Evolutionary conservation across 2,888 invertebrate genomes (phyloP).

Genomic region (Lochmaea capreae): DNA sequence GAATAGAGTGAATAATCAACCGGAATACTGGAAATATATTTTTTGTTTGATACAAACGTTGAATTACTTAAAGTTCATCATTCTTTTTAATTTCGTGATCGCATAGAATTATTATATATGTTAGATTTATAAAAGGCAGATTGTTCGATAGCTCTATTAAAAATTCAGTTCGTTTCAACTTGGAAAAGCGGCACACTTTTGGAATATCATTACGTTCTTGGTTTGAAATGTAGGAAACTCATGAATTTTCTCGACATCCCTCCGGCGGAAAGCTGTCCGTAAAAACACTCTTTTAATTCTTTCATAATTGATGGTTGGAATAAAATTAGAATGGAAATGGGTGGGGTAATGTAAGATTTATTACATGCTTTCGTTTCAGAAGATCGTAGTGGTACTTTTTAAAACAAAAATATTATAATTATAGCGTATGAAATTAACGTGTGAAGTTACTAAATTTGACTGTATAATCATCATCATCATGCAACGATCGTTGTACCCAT

Average conservation of each 20-base stretch:
- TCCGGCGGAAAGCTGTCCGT: conserved; percentile 22
- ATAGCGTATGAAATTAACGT: not conserved
- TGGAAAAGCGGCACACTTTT: conserved; percentile 23
- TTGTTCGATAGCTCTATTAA: conserved; percentile 31
- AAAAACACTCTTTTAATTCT: conserved; percentile 27
- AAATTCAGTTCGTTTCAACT: conserved; percentile 29
- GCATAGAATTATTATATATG: not conserved
- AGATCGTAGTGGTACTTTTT: not conserved
- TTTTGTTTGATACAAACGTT: conserved; percentile 3
- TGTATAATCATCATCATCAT: not conserved
- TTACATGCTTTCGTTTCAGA: not conserved
- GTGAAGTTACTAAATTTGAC: not conserved
- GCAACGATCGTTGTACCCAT: not conserved
- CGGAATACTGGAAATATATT: too few species aligned
- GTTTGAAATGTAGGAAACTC: conserved; percentile 23
- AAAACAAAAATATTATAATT: conserved; percentile 4
- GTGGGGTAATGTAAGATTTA: conserved; percentile 2
- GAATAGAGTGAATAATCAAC: too few species aligned
- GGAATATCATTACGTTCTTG: conserved; percentile 29
- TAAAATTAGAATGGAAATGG: conserved; percentile 14
- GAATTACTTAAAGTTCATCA: conserved; percentile 15
- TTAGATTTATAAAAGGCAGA: conserved; percentile 22
- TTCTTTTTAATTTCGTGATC: conserved; percentile 18
- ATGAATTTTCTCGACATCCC: conserved; percentile 13
- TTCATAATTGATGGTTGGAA: conserved; percentile 24